These are phyloP conservation scores for Danio choprae DNA, from an alignment of 2,797 vertebrate genomes.

Conservation along the genomic window DNA sequence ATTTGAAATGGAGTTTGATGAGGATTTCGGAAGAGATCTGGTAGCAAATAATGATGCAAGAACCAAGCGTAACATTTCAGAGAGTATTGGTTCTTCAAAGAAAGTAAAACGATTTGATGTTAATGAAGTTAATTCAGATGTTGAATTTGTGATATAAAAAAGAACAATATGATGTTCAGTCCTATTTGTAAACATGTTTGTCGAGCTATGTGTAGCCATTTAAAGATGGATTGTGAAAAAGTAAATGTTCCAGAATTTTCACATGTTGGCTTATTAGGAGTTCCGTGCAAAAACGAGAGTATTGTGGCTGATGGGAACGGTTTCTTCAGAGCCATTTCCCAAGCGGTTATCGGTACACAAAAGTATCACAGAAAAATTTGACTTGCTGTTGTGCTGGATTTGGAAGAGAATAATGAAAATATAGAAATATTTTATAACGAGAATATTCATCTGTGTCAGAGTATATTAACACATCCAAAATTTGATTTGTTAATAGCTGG, in stretches of 20 bases:
- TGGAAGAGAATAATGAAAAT: not conserved
- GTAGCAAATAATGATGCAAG: not conserved
- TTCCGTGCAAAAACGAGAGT: not conserved
- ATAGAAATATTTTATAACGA: not conserved
- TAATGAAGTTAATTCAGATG: not conserved
- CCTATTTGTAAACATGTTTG: not conserved
- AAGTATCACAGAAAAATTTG: conserved; percentile 14
- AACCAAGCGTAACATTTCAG: not conserved
- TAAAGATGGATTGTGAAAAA: not conserved
- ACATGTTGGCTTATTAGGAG: not conserved
- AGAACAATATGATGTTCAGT: not conserved
- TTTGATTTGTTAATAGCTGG: conserved; percentile 34
- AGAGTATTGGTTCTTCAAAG: not conserved
- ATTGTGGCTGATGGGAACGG: not conserved
- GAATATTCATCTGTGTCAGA: conserved; percentile 15
- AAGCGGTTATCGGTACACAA: conserved; percentile 5
- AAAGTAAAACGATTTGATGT: not conserved
- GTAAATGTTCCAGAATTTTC: not conserved
- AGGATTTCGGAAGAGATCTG: not conserved
- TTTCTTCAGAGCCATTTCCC: conserved; percentile 1
- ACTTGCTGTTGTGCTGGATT: conserved; percentile 1
- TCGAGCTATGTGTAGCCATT: not conserved
- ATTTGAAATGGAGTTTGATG: not conserved
- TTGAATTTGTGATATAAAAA: not conserved
- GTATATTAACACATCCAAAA: conserved; percentile 16